Evolutionary conservation across 2,797 vertebrate species (phyloP).

Genomic region (Squalus acanthias): DNA sequence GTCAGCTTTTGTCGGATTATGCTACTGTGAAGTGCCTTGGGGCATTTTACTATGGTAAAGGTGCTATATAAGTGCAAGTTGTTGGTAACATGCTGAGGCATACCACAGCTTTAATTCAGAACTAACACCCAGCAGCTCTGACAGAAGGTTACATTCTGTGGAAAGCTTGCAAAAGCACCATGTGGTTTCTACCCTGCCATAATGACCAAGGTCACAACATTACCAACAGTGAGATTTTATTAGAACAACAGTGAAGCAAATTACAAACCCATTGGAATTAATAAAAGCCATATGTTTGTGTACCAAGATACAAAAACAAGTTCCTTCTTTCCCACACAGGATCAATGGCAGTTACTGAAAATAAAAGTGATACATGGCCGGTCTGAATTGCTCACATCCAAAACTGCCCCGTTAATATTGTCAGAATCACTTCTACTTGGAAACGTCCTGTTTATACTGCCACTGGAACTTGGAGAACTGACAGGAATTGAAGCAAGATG

Average conservation of each 20-base stretch:
- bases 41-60: neutral
- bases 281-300: neutral
- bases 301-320: neutral
- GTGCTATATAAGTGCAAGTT: neutral
- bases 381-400: neutral
- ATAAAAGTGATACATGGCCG: neutral
- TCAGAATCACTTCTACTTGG: neutral
- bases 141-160: neutral
- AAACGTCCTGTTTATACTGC: neutral
- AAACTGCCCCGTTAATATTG: neutral
- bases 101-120: neutral
- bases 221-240: neutral
- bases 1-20: neutral
- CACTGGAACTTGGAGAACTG: neutral
- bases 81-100: neutral
- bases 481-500: neutral
- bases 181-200: neutral
- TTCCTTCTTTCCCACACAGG: neutral
- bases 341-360: neutral
- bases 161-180: neutral
- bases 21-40: neutral
- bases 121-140: neutral
- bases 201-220: neutral
- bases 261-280: conserved; percentile 1
- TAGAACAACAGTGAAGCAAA: conserved; percentile 12